Evolutionary conservation across 2,888 invertebrate genomes (phyloP).

Genomic region (Strigamia maritima): DNA sequence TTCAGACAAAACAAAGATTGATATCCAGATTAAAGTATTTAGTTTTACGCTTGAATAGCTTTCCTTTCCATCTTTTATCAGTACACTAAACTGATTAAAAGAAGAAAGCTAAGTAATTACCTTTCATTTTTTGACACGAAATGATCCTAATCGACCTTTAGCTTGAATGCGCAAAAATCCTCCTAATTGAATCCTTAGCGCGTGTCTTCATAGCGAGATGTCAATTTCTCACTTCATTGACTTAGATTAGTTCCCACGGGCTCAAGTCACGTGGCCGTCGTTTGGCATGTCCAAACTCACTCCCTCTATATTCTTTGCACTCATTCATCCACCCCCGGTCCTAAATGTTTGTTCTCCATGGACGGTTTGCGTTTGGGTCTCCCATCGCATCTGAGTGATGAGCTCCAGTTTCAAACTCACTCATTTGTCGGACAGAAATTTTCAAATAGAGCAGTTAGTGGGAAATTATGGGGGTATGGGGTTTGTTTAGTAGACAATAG

Average conservation of each 20-base stretch:
- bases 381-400: neutral
- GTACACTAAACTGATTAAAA: too few species aligned
- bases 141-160: neutral
- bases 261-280: constrained; percentile 4
- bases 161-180: neutral
- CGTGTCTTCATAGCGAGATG: neutral
- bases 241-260: constrained; percentile 22
- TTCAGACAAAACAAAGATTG: too few species aligned
- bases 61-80: too few species aligned
- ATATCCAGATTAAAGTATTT: too few species aligned
- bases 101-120: too few species aligned
- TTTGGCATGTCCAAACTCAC: constrained; percentile 4
- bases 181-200: neutral
- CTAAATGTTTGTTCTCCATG: neutral
- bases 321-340: neutral
- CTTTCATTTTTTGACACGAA: neutral
- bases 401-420: neutral
- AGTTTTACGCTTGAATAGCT: too few species aligned
- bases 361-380: too few species aligned
- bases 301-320: neutral
- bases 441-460: neutral
- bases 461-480: neutral
- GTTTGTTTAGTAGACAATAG: neutral
- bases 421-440: neutral
- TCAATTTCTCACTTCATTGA: constrained; percentile 23